Conservation (phyloP, 2,888 invertebrate genomes). For the Lasioglossum vierecki region DNA sequence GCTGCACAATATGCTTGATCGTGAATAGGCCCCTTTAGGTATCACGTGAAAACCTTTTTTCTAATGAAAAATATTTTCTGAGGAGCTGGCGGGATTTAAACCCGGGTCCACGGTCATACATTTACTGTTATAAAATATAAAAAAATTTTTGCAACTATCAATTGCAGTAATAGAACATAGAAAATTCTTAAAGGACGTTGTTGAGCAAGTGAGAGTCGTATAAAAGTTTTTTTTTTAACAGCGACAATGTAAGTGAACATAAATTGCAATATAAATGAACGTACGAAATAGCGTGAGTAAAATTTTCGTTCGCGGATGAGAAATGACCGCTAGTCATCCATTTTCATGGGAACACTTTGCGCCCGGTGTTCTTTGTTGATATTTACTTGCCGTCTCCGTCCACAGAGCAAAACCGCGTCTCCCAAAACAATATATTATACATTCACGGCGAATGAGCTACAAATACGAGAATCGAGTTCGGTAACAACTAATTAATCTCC, state of each 20-base stretch:
- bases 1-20: no score
- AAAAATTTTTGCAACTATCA: no score
- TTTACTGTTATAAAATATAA: no score
- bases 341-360: not conserved
- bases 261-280: not conserved
- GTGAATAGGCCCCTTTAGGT: no score
- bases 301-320: not conserved
- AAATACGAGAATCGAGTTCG: conserved; percentile 46
- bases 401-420: not conserved
- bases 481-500: conserved; percentile 51
- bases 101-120: no score
- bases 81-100: no score
- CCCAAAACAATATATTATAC: conserved; percentile 11
- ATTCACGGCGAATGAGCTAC: conserved; percentile 19
- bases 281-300: not conserved
- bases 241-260: not conserved
- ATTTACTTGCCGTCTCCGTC: not conserved
- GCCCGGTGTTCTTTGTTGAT: not conserved
- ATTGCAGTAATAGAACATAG: no score
- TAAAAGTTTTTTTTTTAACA: not conserved
- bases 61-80: no score
- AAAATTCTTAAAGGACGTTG: not conserved
- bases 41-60: no score
- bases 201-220: not conserved
- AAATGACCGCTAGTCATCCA: not conserved